These are phyloP conservation scores for Sphinx pinastri DNA, from an alignment of 2,888 invertebrate species.

Conservation along the genomic window DNA sequence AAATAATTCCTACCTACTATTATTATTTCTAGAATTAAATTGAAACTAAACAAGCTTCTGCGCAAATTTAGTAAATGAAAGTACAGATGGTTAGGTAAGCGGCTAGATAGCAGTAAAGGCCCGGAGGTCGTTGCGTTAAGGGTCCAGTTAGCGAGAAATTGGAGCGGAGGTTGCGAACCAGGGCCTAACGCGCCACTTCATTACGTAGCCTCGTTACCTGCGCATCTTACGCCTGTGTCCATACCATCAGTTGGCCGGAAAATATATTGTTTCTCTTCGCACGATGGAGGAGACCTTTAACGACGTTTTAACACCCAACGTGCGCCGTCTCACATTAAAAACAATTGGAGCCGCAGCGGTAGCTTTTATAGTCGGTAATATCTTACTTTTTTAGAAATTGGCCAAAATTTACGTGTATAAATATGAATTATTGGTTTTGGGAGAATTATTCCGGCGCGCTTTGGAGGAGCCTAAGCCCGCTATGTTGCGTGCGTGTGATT, in stretches of 20 bases:
- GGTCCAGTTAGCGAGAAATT: conserved; percentile 73
- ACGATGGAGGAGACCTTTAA: conserved; percentile 24
- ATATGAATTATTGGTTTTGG: conserved; percentile 78
- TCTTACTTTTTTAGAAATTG: conserved; percentile 59
- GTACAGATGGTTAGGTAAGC: conserved; percentile 44
- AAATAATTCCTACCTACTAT: background rate
- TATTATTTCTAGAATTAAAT: background rate
- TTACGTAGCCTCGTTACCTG: conserved; percentile 70
- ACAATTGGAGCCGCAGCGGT: conserved; percentile 7
- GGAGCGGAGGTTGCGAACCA: conserved; percentile 62
- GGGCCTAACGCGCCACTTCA: conserved; percentile 72
- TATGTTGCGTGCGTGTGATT: conserved; percentile 81
- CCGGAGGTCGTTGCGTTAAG: conserved; percentile 63
- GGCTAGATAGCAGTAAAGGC: conserved; percentile 55
- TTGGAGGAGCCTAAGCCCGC: conserved; percentile 60
- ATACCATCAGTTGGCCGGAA: conserved; percentile 43
- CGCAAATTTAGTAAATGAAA: conserved; percentile 37
- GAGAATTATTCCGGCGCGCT: conserved; percentile 67
- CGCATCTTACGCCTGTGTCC: conserved; percentile 48
- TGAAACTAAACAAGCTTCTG: background rate
- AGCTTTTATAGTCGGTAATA: conserved; percentile 37
- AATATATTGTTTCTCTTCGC: conserved; percentile 22
- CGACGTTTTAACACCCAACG: conserved; percentile 26
- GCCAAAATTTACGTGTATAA: conserved; percentile 74
- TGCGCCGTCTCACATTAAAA: background rate